Evolutionary conservation across 2,797 vertebrate genomes (phyloP), one percentile per base, ranked within the genome.

Genomic region (Bufotes viridis): DNA sequence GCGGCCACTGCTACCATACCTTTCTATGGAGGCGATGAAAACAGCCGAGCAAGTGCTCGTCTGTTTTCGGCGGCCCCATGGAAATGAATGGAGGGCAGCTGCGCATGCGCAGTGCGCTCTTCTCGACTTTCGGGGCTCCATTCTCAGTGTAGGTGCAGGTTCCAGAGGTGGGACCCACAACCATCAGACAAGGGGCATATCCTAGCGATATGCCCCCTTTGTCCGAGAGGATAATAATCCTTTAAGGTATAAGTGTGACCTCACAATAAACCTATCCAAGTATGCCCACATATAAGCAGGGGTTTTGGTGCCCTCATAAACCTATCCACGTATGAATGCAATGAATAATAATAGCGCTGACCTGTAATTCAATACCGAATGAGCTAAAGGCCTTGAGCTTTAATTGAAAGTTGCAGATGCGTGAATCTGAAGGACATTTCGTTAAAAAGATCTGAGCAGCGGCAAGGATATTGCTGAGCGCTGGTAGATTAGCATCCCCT

Each of bases 371-470:
- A 51, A 58, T 15, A n/a, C 84, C 17, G 17, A n/a, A 42, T 26
- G 61, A 53, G 34, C 7, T 65, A 18, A 65, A 65, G 42, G 58
- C 60, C 61, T 51, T 55, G 10, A 67, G 84, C 85, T 80, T 86
- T 69, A 80, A 80, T 69, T 86, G 58, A 86, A 87, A 87, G 65
- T 87, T 72, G 78, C 86, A 87, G 85, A 87, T 87, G 85, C 42
- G 57, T 63, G 69, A 81, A 82, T 63, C 10, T 87, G 79, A 87
- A 87, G 86, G 86, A 26, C 86, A 82, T 18, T 75, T 63, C 0
- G 69, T 70, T 80, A 81, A 86, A 78, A 67, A 78, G 29, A 49
- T 22, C 69, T 60, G 55, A 82, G 79, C 69, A 63, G 70, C 55
- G 42, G 55, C 34, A n/a, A 17, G 13, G 58, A 82, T 75, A 61